phyloP scores from a whole-genome alignment of 2,113 vertebrate species.

The Platycercus adscitus region DNA sequence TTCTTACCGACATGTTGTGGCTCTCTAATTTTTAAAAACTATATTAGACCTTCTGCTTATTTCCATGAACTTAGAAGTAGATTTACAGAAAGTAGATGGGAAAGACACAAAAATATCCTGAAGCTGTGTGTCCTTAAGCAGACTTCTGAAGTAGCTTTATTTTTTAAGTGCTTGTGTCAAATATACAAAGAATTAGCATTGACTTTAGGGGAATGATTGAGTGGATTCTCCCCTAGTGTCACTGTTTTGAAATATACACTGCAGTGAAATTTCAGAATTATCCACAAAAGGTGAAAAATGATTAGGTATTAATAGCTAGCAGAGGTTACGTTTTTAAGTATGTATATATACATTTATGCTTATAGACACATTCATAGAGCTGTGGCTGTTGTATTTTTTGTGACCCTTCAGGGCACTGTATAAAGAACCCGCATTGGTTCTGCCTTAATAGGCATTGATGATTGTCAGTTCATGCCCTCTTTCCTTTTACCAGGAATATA shows the following conservation, averaged over 20 bases:
- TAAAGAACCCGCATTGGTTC: neutral
- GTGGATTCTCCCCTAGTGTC: neutral
- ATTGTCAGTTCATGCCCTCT: neutral
- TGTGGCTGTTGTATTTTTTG: neutral
- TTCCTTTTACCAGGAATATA: neutral
- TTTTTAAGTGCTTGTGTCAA: neutral
- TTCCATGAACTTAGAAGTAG: neutral
- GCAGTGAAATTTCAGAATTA: neutral
- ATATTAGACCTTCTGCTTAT: neutral
- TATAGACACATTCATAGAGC: neutral
- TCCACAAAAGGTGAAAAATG: neutral
- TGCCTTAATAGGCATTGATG: neutral
- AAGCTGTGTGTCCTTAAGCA: neutral
- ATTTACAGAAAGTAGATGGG: neutral
- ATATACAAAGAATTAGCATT: neutral
- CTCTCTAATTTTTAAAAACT: neutral
- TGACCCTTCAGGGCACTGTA: neutral
- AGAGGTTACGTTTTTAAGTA: neutral
- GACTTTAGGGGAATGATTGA: neutral
- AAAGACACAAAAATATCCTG: neutral
- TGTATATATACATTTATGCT: neutral
- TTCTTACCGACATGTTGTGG: neutral
- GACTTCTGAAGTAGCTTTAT: neutral
- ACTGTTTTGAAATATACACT: neutral
- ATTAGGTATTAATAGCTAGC: neutral